Conservation (phyloP, 2,113 vertebrate genomes). For the Halcyon malimbica region DNA sequence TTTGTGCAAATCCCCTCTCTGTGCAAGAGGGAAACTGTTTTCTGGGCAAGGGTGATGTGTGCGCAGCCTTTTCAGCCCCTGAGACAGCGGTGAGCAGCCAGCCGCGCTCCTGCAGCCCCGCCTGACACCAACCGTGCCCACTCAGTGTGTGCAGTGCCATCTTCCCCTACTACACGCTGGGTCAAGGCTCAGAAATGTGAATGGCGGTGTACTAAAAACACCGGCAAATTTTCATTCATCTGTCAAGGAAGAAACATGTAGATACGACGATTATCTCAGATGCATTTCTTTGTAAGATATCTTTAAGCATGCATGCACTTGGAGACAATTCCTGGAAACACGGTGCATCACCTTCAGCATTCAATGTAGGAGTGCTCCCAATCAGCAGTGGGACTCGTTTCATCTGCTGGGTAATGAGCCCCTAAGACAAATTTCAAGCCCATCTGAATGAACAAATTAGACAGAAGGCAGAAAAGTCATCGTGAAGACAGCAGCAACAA, state of each 20-base stretch:
- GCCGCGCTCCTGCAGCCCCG: accelerated
- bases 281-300: background rate
- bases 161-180: background rate
- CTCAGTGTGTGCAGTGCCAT: background rate
- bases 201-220: background rate
- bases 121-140: background rate
- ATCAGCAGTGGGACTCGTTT: background rate
- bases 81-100: accelerated
- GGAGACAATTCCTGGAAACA: slow-evolving; percentile 4
- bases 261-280: background rate
- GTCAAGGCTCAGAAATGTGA: background rate
- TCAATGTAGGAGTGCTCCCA: background rate
- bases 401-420: background rate
- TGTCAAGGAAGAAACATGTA: background rate
- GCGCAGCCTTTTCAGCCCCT: background rate
- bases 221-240: background rate
- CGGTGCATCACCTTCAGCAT: background rate
- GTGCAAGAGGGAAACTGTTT: background rate
- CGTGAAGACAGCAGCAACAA: background rate
- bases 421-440: background rate
- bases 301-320: background rate
- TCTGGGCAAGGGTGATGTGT: accelerated
- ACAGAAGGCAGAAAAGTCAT: background rate
- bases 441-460: background rate
- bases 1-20: background rate